Base-by-base conservation (phyloP, 2,113 vertebrate genomes). In the Catharus fuscescens region DNA sequence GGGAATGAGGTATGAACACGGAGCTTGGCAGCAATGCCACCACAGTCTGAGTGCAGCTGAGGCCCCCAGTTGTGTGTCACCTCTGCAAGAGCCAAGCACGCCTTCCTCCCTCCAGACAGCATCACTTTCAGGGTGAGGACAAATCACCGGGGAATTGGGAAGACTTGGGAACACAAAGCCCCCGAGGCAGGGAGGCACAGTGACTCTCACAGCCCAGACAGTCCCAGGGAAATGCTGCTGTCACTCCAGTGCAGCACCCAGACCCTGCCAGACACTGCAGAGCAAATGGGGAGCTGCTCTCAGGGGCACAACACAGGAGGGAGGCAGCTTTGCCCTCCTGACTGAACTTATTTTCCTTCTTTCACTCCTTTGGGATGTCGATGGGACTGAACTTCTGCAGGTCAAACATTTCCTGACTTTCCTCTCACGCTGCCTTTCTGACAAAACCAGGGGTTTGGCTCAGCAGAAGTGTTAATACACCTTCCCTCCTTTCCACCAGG, bases 251-350 rank as follows among this genome's bases (percentile, higher is more conserved):
- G 18, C 61, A 45, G 54, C 32, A 11, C 26, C 42, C 73, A 52
- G 66, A 52, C 8, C 47, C 42, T 24, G 36, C 25, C 77, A 69
- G 70, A 32, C 20, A 1, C 54, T 36, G 64, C 21, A 67, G 62
- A 50, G 18, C 0, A 2, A 34, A 14, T 1, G 13, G 47, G 65
- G 45, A 47, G 54, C n/a, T n/a, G 2, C 10, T 2, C 36, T 76
- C 44, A 3, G 2, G 21, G 64, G 44, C 50, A 14, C 56, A 12
- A 3, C 9, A 13, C 48, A 56, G 72, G 36, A 54, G n/a, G 12
- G 25, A 56, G 34, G 40, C 23, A 90, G 40, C 29, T 65, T 40
- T 72, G 23, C n/a, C 16, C 8, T 72, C 45, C 42, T 48, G 19
- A 5, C 19, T 36, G 32, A 47, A 1, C 23, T 73, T 54, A 9